Evolutionary conservation across 2,797 vertebrate species (phyloP), one percentile per base, ranked within the genome.

Genomic region (Falco berigora): DNA sequence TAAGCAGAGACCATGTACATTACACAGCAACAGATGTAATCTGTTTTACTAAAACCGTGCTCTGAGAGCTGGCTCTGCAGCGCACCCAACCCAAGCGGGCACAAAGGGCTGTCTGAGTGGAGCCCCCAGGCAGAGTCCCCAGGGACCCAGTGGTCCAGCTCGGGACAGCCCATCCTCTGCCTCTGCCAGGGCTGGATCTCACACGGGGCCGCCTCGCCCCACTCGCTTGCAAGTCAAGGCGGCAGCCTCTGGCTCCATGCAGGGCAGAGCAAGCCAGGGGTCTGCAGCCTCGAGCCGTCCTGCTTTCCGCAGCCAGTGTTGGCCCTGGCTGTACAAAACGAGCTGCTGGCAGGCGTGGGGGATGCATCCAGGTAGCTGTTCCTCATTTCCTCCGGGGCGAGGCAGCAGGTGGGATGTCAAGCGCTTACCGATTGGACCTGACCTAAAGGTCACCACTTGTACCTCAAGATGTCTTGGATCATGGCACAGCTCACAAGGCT

Each of bases 231-330:
- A 71, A 34, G 34, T 20, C n/a, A 47, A 34, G n/a, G 44, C n/a
- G 23, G 68, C 64, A 68, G 56, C 24, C 62, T 81, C 32, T 47
- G 25, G 18, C 58, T 81, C 52, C 25, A 4, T 4, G 8, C 34
- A 11, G 52, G 36, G 30, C 36, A 77, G 44, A 80, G 47, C 47
- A 46, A 69, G 73, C 22, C 63, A 0, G 14, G n/a, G 52, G 27
- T 80, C 73, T 17, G 47, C 87, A 87, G 47, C 47, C 22, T 44
- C 4, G 4, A 66, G n/a, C n/a, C 6, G 3, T 23, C 44, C 56
- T 64, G 38, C 58, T 58, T 12, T 1, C 58, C 5, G 17, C 25
- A 53, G 50, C 28, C 82, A 56, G 23, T 1, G 0, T 0, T n/a
- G 73, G 42, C 73, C 85, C 61, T 63, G 83, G 76, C 11, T n/a